Evolutionary conservation across 2,113 vertebrate genomes (phyloP).

Genomic region (Pardalotus punctatus): DNA sequence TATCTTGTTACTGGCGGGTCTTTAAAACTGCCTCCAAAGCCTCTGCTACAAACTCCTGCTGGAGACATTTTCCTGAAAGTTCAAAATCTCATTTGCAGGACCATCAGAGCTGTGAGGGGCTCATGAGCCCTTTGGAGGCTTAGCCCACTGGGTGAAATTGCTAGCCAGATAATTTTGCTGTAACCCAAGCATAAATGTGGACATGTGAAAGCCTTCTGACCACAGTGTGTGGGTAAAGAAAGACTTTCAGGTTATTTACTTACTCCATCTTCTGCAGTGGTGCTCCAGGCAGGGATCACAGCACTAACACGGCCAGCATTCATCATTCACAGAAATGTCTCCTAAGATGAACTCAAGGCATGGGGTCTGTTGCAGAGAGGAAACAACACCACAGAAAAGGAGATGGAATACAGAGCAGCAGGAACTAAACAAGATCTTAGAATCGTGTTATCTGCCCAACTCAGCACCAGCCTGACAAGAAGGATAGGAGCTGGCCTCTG

Average conservation of each 20-base stretch:
- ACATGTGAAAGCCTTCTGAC: neutral
- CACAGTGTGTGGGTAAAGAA: neutral
- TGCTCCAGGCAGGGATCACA: neutral
- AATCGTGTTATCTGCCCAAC: neutral
- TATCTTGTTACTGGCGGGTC: neutral
- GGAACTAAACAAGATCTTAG: neutral
- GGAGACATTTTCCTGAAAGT: neutral
- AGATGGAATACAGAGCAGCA: neutral
- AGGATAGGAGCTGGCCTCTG: neutral
- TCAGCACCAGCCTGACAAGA: neutral
- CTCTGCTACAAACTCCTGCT: neutral
- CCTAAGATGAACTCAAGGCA: neutral
- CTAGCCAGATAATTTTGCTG: neutral
- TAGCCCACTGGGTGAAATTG: neutral
- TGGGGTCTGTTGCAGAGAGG: neutral
- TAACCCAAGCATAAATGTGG: neutral
- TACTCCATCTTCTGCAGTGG: neutral
- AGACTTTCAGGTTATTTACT: neutral
- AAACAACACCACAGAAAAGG: neutral
- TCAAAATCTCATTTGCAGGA: neutral
- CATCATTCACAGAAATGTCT: neutral
- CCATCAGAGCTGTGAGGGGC: neutral
- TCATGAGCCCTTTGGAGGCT: neutral
- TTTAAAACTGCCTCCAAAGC: neutral
- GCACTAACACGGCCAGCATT: neutral